phyloP scores from a whole-genome alignment of 1,140 invertebrate genomes.

The Apis laboriosa region DNA sequence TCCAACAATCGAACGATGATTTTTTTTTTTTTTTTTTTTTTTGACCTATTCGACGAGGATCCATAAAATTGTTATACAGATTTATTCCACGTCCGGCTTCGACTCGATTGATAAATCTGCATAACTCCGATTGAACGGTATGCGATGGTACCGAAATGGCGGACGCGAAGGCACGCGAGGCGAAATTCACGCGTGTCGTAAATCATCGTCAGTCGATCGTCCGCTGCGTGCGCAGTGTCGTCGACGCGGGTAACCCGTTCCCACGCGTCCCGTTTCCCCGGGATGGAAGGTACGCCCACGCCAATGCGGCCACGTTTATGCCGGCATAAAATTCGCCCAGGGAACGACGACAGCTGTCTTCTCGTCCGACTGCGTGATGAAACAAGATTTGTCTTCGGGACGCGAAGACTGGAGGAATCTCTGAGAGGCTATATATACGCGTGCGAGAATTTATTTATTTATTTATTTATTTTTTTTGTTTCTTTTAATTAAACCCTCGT shows the following conservation, averaged over 20 bases:
- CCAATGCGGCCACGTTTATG: constrained; percentile 34
- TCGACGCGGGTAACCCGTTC: constrained; percentile 11
- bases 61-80: no score
- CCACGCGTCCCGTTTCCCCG: constrained; percentile 6
- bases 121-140: constrained; percentile 4
- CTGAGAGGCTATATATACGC: neutral
- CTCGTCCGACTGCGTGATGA: constrained; percentile 19
- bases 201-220: constrained; percentile 23
- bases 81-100: constrained; percentile 2
- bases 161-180: constrained; percentile 24
- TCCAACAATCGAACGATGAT: no score
- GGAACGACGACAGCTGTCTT: constrained; percentile 30
- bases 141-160: constrained; percentile 18
- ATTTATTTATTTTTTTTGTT: no score
- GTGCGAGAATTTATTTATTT: no score
- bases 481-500: no score
- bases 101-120: constrained; percentile 32
- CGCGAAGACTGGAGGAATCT: no score
- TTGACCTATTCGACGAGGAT: no score
- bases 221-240: constrained; percentile 26
- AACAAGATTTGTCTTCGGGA: constrained; percentile 17
- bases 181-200: constrained; percentile 46
- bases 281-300: constrained; percentile 47
- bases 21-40: no score
- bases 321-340: constrained; percentile 42